Evolutionary conservation across 2,888 invertebrate genomes (phyloP), one percentile per base, ranked within the genome.

Genomic region (Scaptomyza polygonia): DNA sequence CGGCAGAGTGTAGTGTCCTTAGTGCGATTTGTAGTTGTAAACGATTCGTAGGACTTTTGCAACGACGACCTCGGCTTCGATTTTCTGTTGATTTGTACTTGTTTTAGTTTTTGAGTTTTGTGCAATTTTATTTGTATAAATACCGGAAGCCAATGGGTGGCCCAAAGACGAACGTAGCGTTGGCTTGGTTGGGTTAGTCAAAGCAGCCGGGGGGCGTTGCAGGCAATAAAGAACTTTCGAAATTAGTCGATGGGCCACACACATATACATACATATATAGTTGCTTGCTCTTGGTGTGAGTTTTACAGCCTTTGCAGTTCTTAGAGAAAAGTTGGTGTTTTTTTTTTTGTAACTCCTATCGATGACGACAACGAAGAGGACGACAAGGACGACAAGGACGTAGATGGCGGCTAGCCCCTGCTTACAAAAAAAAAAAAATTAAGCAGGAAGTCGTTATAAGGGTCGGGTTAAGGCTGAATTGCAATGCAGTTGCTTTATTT

Each of bases 111-210:
- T 78, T 70, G 73, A 71, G 65, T 74, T 86, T 81, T 77, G 77
- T 85, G 79, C 81, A 71, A 79, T 85, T 87, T 87, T 87, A 84
- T 86, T 86, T 86, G 84, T 83, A 86, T 88, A 87, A 89, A 82
- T 89, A 89, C 89, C 88, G 89, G 89, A 89, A 88, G 88, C 83
- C 84, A 86, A 67, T 53, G 30, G 59, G 51, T 40, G 53, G 49
- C 29, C 4, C 7, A 12, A 18, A 14, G 44, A 27, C 43, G 44
- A 27, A 11, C 1, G 47, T 8, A 12, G 16, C 9, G n/a, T 8
- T 27, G 11, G 40, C 11, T 9, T 14, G 34, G 40, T 9, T 7
- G 27, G 44, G n/a, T n/a, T 21, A 34, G 27, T 29, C 59, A 34
- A 44, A 18, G 47, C 51, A 54, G 53, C 40, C 48, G 56, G 79